Evolutionary conservation across 2,113 vertebrate genomes (phyloP), one percentile per base, ranked within the genome.

Genomic region (Speoplatyrhinus poulsoni): DNA sequence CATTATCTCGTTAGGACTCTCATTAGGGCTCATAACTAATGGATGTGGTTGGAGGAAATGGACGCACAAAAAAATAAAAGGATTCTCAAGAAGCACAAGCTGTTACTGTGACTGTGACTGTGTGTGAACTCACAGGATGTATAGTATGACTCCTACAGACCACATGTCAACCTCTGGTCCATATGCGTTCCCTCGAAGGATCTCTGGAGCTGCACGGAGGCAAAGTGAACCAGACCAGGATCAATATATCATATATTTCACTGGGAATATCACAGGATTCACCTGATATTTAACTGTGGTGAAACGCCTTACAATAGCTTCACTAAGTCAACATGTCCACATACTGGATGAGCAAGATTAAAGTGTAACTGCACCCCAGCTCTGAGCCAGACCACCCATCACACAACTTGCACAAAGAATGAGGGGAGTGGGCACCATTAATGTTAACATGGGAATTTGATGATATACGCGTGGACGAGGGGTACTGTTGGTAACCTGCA

Each of bases 121-220:
- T 15, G 53, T 72, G 60, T 6, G 46, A 5, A 93, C 95, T 96
- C 91, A 96, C 95, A 96, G 87, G 87, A 97, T 97, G 86, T 96
- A 97, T 57, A 95, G 92, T 88, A 96, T 96, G 83, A 96, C 94
- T 0, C 95, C 95, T 84, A 96, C 93, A 0, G 95, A 96, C 95
- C 95, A 96, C 95, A 96, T 95, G 82, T 96, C 95, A 82, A 97
- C 95, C 75, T 95, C 94, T 0, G 95, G 93, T 0, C 95, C 95
- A 0, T 96, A 96, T 0, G 93, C 92, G 1, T 93, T 92, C 48
- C 95, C 95, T 3, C 94, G 86, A 73, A 96, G 93, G 73, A 97
- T 92, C 82, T 96, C 95, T 0, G 95, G 95, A 69, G 95, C 95
- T 96, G 88, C 49, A 60, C 72, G 83, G 33, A 19, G 61, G 73